These are phyloP conservation scores for Ceriagrion tenellum DNA, from an alignment of 2,888 invertebrate genomes.

Conservation along the genomic window DNA sequence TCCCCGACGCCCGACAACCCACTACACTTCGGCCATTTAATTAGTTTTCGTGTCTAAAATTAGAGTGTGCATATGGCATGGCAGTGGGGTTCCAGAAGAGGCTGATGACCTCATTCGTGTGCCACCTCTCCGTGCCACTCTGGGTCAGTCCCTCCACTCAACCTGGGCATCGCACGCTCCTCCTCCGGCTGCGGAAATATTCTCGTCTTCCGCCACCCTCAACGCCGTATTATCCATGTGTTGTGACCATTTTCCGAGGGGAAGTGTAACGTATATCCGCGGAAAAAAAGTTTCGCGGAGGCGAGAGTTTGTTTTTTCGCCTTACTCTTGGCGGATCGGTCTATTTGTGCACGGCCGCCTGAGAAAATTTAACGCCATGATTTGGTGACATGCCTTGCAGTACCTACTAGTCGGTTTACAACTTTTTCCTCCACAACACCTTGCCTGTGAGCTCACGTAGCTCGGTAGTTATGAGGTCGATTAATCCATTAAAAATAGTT, in stretches of 20 bases:
- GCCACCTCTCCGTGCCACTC: not conserved
- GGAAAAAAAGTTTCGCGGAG: not conserved
- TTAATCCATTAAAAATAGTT: not conserved
- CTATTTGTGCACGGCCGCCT: not conserved
- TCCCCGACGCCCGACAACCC: not conserved
- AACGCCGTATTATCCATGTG: not conserved
- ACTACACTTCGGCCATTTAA: not conserved
- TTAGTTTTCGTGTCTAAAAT: conserved; percentile 36
- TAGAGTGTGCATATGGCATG: conserved; percentile 30
- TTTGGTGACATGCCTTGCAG: not conserved
- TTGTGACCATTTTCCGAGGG: not conserved
- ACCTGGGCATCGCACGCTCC: not conserved
- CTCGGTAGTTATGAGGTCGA: not conserved
- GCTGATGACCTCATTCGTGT: not conserved
- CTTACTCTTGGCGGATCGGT: not conserved
- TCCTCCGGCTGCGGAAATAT: not conserved
- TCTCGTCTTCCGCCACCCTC: not conserved
- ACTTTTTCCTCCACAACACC: not conserved
- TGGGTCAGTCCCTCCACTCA: not conserved
- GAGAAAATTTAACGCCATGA: not conserved
- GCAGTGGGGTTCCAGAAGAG: not conserved
- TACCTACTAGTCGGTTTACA: not conserved
- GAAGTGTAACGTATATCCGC: not conserved
- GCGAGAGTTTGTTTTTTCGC: not conserved
- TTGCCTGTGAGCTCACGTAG: not conserved